Evolutionary conservation across 2,888 invertebrate genomes (phyloP).

Genomic region (Caenorhabditis sinica): DNA sequence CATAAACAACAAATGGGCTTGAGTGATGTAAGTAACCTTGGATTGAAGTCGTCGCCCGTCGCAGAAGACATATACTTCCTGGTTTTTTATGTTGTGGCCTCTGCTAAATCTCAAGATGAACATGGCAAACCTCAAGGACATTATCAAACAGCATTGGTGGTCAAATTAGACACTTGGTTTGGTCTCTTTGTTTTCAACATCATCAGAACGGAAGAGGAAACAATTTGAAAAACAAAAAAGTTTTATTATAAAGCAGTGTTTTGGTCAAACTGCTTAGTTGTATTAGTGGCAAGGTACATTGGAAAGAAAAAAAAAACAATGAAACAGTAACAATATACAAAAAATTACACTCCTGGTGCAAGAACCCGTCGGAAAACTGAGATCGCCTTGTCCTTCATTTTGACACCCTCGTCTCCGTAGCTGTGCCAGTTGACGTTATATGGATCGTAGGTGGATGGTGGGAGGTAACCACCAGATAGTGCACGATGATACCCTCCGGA

Average conservation of each 20-base stretch:
- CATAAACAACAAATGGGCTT: constrained; percentile 29
- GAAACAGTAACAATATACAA: constrained; percentile 1
- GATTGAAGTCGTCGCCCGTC: constrained; percentile 25
- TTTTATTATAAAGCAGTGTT: constrained; percentile 54
- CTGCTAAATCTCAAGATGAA: constrained; percentile 40
- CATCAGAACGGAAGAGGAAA: background rate
- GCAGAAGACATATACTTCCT: constrained; percentile 27
- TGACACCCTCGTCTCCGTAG: constrained; percentile 66
- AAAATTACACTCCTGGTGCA: constrained; percentile 44
- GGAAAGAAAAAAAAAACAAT: constrained; percentile 27
- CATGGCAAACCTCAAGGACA: constrained; percentile 48
- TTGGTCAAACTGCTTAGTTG: constrained; percentile 16
- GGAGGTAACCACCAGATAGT: constrained; percentile 69
- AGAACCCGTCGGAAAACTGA: constrained; percentile 58
- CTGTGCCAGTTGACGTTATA: constrained; percentile 73
- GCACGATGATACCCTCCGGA: constrained; percentile 71
- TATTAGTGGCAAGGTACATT: constrained; percentile 34
- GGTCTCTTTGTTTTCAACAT: background rate
- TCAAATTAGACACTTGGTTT: constrained; percentile 10
- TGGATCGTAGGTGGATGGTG: constrained; percentile 69
- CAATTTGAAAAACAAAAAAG: constrained; percentile 1
- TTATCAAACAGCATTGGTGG: constrained; percentile 39
- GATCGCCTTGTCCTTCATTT: constrained; percentile 65
- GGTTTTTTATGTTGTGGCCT: constrained; percentile 40
- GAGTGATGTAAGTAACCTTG: constrained; percentile 55